Percentiles rank a stretch among this genome's conserved stretches.
phyloP scores from a whole-genome alignment of 2,113 vertebrate genomes.

The Aptenodytes forsteri region DNA sequence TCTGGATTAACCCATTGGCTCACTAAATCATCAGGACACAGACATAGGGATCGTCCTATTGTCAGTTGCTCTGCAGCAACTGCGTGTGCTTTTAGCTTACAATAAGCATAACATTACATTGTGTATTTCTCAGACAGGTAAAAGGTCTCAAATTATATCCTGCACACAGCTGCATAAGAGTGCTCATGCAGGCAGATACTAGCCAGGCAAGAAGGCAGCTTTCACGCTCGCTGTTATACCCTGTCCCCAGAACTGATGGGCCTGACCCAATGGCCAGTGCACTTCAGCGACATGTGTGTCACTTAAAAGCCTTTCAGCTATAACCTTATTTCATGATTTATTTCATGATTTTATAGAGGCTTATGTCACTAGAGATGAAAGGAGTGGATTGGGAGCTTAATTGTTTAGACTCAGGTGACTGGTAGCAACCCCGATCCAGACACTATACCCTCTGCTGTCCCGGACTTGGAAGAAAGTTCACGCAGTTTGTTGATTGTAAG shows the following conservation, averaged over 20 bases:
- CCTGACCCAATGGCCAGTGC: background rate
- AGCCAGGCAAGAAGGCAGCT: background rate
- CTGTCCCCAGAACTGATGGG: background rate
- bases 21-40: background rate
- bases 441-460: conserved; percentile 69
- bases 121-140: background rate
- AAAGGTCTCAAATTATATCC: background rate
- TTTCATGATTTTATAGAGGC: background rate
- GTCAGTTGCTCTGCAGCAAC: background rate
- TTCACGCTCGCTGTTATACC: background rate
- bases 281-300: background rate
- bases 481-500: conserved; percentile 88
- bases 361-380: background rate
- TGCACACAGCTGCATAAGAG: background rate
- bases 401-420: background rate
- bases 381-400: background rate
- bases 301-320: background rate
- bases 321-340: background rate
- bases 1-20: background rate
- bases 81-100: background rate
- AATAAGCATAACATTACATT: background rate
- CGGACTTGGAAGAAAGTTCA: conserved; percentile 76
- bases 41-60: background rate
- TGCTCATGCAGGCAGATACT: background rate
- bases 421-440: background rate